These are phyloP conservation scores for Epizoanthus illoricatus DNA, from an alignment of 92 coral and sea anemone genomes.

Conservation along the genomic window DNA sequence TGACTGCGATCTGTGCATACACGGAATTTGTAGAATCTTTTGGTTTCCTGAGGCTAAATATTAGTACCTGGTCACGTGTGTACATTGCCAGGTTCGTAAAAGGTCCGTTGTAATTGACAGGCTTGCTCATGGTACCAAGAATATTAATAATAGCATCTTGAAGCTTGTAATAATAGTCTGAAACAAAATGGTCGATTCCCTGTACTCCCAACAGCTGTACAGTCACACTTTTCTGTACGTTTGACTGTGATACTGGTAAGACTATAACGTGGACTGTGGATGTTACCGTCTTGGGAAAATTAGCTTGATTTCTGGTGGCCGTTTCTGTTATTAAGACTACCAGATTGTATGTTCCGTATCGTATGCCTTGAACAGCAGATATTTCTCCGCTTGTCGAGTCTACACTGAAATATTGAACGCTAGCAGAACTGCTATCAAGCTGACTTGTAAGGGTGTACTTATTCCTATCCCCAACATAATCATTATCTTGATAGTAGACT, in stretches of 20 bases:
- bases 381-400: constrained; percentile 71
- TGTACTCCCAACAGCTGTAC: constrained; percentile 72
- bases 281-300: constrained; percentile 55
- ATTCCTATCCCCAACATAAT: constrained; percentile 74
- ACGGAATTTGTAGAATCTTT: constrained; percentile 25
- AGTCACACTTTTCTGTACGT: constrained; percentile 67
- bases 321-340: constrained; percentile 63
- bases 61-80: constrained; percentile 1
- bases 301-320: constrained; percentile 40
- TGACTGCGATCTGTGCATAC: constrained; percentile 20
- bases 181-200: constrained; percentile 59
- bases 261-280: constrained; percentile 65
- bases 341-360: constrained; percentile 57
- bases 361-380: constrained; percentile 54
- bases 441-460: constrained; percentile 58
- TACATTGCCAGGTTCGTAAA: background rate
- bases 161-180: constrained; percentile 50
- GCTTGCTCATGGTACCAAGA: background rate
- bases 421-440: constrained; percentile 3
- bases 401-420: constrained; percentile 65
- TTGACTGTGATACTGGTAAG: constrained; percentile 56
- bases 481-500: constrained; percentile 76
- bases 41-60: constrained; percentile 17
- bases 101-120: constrained; percentile 9
- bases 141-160: constrained; percentile 8